Evolutionary conservation across 2,113 vertebrate genomes (phyloP).

Genomic region (Pristiophorus japonicus): DNA sequence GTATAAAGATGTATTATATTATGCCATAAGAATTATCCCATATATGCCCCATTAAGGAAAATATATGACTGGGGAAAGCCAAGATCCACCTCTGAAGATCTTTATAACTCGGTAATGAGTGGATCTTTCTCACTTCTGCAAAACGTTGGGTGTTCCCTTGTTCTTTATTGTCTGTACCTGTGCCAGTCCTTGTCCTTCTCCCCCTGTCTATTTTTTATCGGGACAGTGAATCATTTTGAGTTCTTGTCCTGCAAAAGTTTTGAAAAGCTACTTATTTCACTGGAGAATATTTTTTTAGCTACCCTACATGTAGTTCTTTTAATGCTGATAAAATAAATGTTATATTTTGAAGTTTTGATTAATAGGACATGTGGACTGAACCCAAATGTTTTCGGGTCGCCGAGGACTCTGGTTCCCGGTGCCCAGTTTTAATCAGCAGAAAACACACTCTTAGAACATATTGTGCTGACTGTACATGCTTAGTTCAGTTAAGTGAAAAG

Average conservation of each 20-base stretch:
- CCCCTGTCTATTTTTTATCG: too few relatives aligned
- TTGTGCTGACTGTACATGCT: slow-evolving; percentile 8
- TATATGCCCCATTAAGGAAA: too few relatives aligned
- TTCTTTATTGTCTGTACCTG: too few relatives aligned
- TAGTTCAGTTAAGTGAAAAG: neutral
- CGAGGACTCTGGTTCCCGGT: neutral
- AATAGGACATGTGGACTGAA: slow-evolving; percentile 15
- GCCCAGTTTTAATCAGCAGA: neutral
- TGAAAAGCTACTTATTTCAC: neutral
- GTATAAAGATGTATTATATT: neutral
- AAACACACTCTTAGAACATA: neutral
- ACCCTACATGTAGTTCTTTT: neutral
- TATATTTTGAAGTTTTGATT: neutral
- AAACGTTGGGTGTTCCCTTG: neutral
- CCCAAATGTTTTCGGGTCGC: neutral
- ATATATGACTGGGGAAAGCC: too few relatives aligned
- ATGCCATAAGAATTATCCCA: too few relatives aligned
- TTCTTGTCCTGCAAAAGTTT: neutral
- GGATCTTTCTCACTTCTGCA: neutral
- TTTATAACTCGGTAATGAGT: neutral
- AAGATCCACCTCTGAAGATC: too few relatives aligned
- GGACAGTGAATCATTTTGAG: neutral
- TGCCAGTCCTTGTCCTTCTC: too few relatives aligned
- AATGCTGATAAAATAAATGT: neutral
- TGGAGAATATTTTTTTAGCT: neutral